Evolutionary conservation across 1,140 invertebrate species (phyloP), one percentile per base, ranked within the genome.

Genomic region (Elysia chlorotica): DNA sequence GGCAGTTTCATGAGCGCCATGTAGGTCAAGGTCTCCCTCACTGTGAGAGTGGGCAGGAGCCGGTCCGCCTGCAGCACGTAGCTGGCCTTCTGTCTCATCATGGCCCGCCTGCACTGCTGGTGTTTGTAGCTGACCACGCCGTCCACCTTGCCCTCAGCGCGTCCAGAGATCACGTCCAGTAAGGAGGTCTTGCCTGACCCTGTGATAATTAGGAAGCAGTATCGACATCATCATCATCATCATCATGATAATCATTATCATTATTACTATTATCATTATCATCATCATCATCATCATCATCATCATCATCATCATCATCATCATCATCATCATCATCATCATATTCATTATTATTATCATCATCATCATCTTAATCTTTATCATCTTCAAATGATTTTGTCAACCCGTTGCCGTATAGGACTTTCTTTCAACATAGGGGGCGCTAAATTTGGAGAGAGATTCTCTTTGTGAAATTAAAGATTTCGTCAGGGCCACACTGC

Each of bases 161-260:
- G 54, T 33, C 74, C 76, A 37, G 79, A 68, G 21, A 82, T 79
- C 1, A 81, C 76, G 66, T 82, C 81, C 35, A 82, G 73, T 0
- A 82, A 67, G 1, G 79, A 80, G 2, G 81, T 82, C 61, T 82
- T 82, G 21, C 81, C 81, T 0, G 77, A 79, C 6, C 81, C 81
- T 82, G 61, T 3, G 28, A 65, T 33, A 33, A 38, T 48, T 10
- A 48, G n/a, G 10, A 14, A n/a, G 41, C 19, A 30, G 23, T 19
- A 10, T 62, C 10, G 35, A 59, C 31, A 23, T 31, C 5, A n/a
- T 70, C 17, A 57, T 37, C 37, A 23, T 25, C 10, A 59, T 19
- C 10, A n/a, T n/a, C 25, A 59, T 25, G 25, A 10, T 10, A 6
- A 17, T 19, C n/a, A n/a, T n/a, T n/a, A n/a, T n/a, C n/a, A n/a